Conservation (phyloP, 1,140 invertebrate species). For the Eueides isabella region DNA sequence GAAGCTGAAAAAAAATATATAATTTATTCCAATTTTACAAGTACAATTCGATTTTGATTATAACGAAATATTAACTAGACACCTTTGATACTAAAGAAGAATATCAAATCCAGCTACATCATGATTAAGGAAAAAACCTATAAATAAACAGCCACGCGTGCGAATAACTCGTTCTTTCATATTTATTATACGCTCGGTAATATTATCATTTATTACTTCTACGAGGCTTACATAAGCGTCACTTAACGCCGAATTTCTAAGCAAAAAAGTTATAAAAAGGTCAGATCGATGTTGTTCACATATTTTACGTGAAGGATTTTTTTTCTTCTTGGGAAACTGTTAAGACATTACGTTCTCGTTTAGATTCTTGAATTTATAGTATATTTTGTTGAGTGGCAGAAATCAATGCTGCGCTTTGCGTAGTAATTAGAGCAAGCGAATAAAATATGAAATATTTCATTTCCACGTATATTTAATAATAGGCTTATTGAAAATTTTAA, state of each 20-base stretch:
- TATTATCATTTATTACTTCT: neutral
- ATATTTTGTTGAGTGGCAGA: too few species aligned
- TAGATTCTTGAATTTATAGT: too few species aligned
- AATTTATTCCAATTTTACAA: too few species aligned
- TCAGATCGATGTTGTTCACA: neutral
- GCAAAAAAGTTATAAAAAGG: neutral
- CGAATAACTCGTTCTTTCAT: neutral
- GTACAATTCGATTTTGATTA: neutral
- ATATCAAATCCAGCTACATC: neutral
- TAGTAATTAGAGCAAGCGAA: too few species aligned
- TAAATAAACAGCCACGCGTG: neutral
- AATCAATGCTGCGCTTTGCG: too few species aligned
- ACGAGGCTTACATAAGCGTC: neutral
- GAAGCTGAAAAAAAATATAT: neutral
- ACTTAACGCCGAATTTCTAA: neutral
- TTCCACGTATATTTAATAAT: too few species aligned
- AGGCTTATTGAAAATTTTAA: too few species aligned
- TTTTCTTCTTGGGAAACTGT: too few species aligned
- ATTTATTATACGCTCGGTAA: neutral
- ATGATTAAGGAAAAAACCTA: neutral
- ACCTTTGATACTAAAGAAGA: neutral
- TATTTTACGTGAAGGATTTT: neutral
- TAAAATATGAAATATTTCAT: too few species aligned
- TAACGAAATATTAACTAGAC: neutral
- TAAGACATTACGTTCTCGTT: too few species aligned